phyloP scores from a whole-genome alignment of 2,888 invertebrate species.

The Ethmia dodecea region DNA sequence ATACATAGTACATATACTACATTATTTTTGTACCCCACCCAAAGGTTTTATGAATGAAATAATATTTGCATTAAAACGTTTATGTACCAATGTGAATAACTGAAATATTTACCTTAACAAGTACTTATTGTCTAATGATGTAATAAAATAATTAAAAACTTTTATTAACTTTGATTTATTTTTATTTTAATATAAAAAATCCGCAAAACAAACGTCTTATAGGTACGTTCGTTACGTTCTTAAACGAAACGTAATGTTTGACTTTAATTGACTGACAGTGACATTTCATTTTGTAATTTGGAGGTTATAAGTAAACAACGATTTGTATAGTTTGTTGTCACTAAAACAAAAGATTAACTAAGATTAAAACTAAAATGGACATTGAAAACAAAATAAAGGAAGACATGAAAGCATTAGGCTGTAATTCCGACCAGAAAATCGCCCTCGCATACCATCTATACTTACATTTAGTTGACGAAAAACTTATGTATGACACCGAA shows the following conservation, averaged over 20 bases:
- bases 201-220: neutral
- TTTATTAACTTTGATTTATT: too few species aligned
- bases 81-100: slow-evolving; percentile 6
- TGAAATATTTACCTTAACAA: too few species aligned
- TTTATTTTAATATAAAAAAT: neutral
- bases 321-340: neutral
- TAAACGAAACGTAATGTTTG: neutral
- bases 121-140: too few species aligned
- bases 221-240: neutral
- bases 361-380: slow-evolving; percentile 37
- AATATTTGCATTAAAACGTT: neutral
- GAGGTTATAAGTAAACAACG: slow-evolving; percentile 2
- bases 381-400: slow-evolving; percentile 61
- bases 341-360: neutral
- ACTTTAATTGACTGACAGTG: neutral
- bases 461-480: slow-evolving; percentile 61
- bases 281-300: neutral
- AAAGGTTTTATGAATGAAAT: slow-evolving; percentile 9
- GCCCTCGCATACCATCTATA: slow-evolving; percentile 60
- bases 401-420: slow-evolving; percentile 65
- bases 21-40: slow-evolving; percentile 18
- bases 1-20: slow-evolving; percentile 4
- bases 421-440: slow-evolving; percentile 53
- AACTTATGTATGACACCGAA: slow-evolving; percentile 68
- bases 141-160: too few species aligned